Evolutionary conservation across 2,797 vertebrate genomes (phyloP).

Genomic region (Pipistrellus nathusii): DNA sequence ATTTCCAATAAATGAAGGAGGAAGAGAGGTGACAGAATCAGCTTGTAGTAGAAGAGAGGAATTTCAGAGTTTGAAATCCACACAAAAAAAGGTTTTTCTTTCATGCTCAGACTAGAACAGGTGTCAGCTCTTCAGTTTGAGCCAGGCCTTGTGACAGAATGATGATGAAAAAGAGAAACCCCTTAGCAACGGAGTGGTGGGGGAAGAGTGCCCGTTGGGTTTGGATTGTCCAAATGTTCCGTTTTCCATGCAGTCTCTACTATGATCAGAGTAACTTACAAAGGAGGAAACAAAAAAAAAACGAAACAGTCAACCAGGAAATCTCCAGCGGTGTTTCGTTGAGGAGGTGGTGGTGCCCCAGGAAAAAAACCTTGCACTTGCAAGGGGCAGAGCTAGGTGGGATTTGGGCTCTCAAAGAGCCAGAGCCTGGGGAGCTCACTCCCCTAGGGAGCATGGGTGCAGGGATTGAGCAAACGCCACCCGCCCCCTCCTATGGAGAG

Average conservation of each 20-base stretch:
- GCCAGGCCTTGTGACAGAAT: neutral
- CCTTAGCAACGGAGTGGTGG: neutral
- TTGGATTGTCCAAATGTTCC: neutral
- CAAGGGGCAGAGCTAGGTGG: neutral
- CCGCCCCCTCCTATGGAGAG: neutral
- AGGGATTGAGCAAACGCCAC: neutral
- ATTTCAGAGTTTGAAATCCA: neutral
- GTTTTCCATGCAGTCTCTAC: neutral
- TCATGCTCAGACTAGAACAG: neutral
- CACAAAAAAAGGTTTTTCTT: neutral
- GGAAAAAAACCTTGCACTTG: neutral
- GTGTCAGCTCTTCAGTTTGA: neutral
- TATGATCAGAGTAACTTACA: neutral
- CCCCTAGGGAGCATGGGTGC: rapidly evolving
- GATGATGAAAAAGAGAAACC: neutral
- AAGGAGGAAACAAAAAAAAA: conserved; percentile 10
- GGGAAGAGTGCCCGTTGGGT: neutral
- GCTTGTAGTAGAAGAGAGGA: neutral
- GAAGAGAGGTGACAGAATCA: neutral
- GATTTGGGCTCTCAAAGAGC: neutral
- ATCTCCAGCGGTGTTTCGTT: neutral
- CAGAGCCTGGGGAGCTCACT: neutral
- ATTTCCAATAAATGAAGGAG: neutral
- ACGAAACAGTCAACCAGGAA: neutral
- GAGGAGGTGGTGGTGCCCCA: neutral